phyloP scores from a whole-genome alignment of 2,797 vertebrate genomes.

The Coccyzus lansbergi region DNA sequence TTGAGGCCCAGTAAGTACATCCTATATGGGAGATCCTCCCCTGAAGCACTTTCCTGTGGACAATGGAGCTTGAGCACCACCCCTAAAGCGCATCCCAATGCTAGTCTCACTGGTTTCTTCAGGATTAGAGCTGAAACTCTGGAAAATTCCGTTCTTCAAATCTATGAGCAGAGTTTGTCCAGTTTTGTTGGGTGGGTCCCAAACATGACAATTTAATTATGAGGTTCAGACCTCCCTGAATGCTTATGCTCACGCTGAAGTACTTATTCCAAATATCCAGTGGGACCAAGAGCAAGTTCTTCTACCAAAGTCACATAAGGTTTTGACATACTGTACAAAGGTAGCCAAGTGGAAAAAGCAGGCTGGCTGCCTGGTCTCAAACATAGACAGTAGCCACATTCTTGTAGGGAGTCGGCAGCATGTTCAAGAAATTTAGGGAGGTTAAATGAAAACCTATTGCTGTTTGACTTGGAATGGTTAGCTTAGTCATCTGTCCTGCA shows the following conservation, averaged over 20 bases:
- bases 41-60: background rate
- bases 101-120: background rate
- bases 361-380: constrained; percentile 19
- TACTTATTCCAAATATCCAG: background rate
- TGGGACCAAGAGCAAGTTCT: background rate
- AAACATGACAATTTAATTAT: background rate
- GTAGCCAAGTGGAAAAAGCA: constrained; percentile 14
- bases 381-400: constrained; percentile 36
- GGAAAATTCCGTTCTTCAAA: constrained; percentile 15
- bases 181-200: background rate
- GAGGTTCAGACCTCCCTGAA: background rate
- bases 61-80: background rate
- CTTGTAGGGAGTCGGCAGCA: constrained; percentile 6
- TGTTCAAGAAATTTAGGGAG: constrained; percentile 22
- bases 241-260: background rate
- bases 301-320: background rate
- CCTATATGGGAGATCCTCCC: background rate
- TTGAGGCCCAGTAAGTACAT: background rate
- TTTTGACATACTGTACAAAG: background rate
- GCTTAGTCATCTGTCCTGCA: constrained; percentile 13
- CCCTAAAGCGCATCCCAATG: background rate
- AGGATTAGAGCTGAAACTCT: background rate
- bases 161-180: background rate
- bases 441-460: constrained; percentile 31
- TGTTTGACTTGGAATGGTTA: constrained; percentile 33